phyloP scores from a whole-genome alignment of 2,113 vertebrate genomes.

The Alosa alosa region DNA sequence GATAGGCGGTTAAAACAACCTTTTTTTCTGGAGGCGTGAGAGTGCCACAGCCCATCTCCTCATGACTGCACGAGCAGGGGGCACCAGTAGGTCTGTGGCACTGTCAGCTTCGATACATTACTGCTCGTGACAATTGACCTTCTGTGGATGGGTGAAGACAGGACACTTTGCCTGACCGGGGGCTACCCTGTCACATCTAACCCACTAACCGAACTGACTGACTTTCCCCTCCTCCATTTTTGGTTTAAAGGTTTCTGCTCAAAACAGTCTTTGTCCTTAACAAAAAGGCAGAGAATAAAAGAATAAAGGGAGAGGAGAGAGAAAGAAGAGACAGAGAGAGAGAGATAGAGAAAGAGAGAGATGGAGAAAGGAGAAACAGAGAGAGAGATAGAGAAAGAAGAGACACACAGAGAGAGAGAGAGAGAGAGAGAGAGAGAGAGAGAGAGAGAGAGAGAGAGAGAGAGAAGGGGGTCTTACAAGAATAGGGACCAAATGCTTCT shows the following conservation, averaged over 20 bases:
- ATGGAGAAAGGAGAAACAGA: too few relatives aligned
- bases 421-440: neutral
- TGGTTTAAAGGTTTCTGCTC: neutral
- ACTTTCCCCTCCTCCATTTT: conserved; percentile 11
- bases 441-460: neutral
- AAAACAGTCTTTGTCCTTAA: neutral
- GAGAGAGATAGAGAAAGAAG: neutral
- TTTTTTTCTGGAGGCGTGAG: conserved; percentile 31
- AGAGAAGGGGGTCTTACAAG: neutral
- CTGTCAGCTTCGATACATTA: conserved; percentile 56
- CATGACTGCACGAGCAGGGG: conserved; percentile 42
- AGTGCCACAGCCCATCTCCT: conserved; percentile 57
- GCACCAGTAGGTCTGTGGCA: conserved; percentile 47
- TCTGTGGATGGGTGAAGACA: conserved; percentile 59
- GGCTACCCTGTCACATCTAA: conserved; percentile 55
- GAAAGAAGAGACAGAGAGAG: neutral
- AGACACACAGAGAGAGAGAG: neutral
- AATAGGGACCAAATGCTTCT: neutral
- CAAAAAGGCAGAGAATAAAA: neutral
- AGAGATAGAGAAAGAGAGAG: neutral
- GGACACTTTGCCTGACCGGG: conserved; percentile 52
- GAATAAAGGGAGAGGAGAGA: neutral
- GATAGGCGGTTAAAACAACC: neutral
- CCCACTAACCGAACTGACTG: conserved; percentile 54
- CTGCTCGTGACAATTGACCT: conserved; percentile 71